Base-by-base conservation (phyloP, 2,888 invertebrate genomes). In the Lymantria dispar region DNA sequence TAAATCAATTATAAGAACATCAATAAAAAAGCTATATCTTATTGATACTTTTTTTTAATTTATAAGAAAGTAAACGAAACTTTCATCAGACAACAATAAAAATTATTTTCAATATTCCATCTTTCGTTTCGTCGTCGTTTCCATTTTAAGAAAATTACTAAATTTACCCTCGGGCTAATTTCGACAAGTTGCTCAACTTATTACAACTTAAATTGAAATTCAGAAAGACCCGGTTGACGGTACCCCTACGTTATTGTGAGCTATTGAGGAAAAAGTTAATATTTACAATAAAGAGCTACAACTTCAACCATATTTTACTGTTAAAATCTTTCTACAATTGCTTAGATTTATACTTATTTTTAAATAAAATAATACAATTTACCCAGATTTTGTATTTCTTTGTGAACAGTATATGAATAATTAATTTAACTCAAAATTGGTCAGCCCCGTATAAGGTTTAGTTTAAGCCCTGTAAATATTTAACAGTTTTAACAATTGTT, bases 151-250 rank as follows among this genome's bases (percentile, higher is more conserved):
- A 50, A 47, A 64, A 66, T 70, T 68, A 56, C 58, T 54, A 68
- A 78, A 74, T 72, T 76, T 61, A 54, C 67, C 69, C 64, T 59
- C 56, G 53, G 62, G 72, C 72, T 83, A 83, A 84, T 84, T 85
- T 80, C 72, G 69, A 74, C 75, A 74, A 83, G 69, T 83, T 81
- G 65, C 62, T 52, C 44, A 70, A 80, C 75, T 86, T 83, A 81
- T 81, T 83, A 77, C 78, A 85, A 86, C 83, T 85, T 86, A 86
- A 85, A 87, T 87, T 86, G 83, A 84, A 86, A 85, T 78, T 80
- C 70, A 66, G 68, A 71, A 77, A 72, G 74, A 74, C 68, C 73
- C 70, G 63, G 33, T 43, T 14, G 30, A 31, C 38, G 31, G 38
- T 65, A 64, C 69, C 70, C 73, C 72, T 64, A 59, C 56, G 61